These are phyloP conservation scores for Andrena minutula DNA, from an alignment of 2,888 invertebrate genomes.

Conservation along the genomic window DNA sequence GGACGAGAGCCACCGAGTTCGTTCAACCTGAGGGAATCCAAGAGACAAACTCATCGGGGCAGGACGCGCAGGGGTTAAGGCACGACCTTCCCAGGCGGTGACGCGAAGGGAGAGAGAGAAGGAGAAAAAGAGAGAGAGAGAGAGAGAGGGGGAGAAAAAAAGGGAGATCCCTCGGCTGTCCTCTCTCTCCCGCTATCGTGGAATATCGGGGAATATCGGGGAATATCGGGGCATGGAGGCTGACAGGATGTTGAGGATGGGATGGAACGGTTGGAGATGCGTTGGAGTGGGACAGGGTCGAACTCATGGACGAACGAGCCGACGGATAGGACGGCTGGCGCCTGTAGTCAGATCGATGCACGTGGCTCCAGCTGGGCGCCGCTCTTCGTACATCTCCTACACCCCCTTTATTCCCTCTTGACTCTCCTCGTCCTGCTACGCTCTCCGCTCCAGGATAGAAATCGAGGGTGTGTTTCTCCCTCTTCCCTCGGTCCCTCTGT, in stretches of 20 bases:
- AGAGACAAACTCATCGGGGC: constrained; percentile 71
- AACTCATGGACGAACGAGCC: constrained; percentile 85
- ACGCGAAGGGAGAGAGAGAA: constrained; percentile 44
- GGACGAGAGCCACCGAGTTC: constrained; percentile 71
- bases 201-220: constrained; percentile 10
- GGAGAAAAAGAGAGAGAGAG: not conserved
- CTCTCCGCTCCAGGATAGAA: constrained; percentile 66
- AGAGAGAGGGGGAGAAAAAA: not conserved
- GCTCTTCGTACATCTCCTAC: constrained; percentile 83
- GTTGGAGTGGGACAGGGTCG: constrained; percentile 82
- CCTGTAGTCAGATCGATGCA: constrained; percentile 85
- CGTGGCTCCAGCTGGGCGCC: constrained; percentile 85
- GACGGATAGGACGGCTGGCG: constrained; percentile 85
- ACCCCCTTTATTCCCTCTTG: constrained; percentile 80
- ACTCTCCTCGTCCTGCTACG: constrained; percentile 73
- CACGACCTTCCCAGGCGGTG: constrained; percentile 76
- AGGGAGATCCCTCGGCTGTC: constrained; percentile 19
- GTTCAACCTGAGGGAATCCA: constrained; percentile 77
- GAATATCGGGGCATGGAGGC: constrained; percentile 44
- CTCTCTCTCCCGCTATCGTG: constrained; percentile 36
- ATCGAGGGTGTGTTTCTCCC: constrained; percentile 61
- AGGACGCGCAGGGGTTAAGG: constrained; percentile 73
- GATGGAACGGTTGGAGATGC: constrained; percentile 73
- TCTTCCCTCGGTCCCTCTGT: constrained; percentile 27
- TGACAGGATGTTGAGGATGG: constrained; percentile 66